Evolutionary conservation across 2,113 vertebrate genomes (phyloP).

Genomic region (Callospermophilus lateralis): DNA sequence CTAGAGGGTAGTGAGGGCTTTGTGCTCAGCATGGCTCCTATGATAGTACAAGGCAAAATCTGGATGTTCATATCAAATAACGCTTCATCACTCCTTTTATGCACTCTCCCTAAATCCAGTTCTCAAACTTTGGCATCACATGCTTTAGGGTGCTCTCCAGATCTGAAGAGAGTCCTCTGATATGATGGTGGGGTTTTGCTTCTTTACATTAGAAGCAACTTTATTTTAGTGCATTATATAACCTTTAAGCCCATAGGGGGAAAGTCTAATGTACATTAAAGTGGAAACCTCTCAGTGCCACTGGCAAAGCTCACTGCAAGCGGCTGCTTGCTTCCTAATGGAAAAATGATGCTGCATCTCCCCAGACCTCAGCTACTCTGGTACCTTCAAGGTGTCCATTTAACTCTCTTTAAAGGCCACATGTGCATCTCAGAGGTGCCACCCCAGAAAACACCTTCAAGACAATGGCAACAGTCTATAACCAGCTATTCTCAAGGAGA

Average conservation of each 20-base stretch:
- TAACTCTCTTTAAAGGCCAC: background rate
- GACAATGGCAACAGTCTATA: background rate
- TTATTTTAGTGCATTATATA: slow-evolving; percentile 13
- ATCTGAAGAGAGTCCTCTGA: background rate
- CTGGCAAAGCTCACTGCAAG: background rate
- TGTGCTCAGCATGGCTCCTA: background rate
- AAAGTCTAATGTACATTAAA: background rate
- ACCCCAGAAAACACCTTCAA: background rate
- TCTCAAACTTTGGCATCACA: background rate
- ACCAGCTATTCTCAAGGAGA: background rate
- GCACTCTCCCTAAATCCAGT: background rate
- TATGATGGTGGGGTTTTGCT: background rate
- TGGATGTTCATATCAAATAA: background rate
- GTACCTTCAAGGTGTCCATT: background rate
- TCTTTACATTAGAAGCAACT: background rate
- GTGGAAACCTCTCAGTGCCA: background rate
- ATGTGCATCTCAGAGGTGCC: background rate
- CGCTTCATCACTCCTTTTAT: accelerated
- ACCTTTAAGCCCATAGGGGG: background rate
- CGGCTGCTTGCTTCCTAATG: background rate
- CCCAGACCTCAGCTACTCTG: background rate
- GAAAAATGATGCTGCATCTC: background rate
- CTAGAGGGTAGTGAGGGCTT: background rate
- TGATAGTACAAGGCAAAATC: background rate
- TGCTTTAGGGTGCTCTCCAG: background rate